Percentiles rank a stretch among this genome's conserved stretches.
These are phyloP conservation scores for Sterrhoptilus dennistouni DNA, from an alignment of 2,113 vertebrate species.

Conservation along the genomic window DNA sequence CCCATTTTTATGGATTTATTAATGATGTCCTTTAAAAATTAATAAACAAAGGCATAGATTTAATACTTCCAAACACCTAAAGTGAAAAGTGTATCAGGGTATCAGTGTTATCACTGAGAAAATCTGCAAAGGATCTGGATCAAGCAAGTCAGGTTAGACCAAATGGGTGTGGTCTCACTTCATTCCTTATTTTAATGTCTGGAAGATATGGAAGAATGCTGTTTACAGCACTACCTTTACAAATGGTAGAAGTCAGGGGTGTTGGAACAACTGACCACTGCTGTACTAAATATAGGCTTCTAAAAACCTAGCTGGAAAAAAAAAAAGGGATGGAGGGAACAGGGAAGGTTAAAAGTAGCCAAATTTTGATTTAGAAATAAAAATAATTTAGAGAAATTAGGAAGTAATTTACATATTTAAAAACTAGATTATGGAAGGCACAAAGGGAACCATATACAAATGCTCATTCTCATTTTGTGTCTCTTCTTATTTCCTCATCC, in stretches of 20 bases:
- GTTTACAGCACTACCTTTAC: background rate
- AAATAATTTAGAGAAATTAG: background rate
- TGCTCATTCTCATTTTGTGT: rapidly evolving
- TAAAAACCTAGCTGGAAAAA: background rate
- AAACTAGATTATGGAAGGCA: background rate
- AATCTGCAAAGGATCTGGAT: background rate
- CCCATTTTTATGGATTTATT: background rate
- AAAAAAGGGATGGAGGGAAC: rapidly evolving
- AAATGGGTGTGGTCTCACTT: background rate
- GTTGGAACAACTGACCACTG: background rate
- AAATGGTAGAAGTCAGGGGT: background rate
- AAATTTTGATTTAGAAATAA: background rate
- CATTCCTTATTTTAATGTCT: background rate
- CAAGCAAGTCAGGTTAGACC: rapidly evolving
- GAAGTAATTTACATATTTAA: background rate
- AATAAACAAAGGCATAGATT: background rate
- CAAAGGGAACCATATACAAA: background rate
- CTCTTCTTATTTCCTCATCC: background rate
- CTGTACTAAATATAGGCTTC: background rate
- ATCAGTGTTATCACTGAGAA: background rate
- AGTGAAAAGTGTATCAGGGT: background rate
- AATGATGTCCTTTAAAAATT: background rate
- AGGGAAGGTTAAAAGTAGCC: background rate
- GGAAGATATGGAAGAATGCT: background rate
- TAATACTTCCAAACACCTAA: background rate